Base-by-base conservation (phyloP, 2,888 invertebrate species). In the Gibbula magus region DNA sequence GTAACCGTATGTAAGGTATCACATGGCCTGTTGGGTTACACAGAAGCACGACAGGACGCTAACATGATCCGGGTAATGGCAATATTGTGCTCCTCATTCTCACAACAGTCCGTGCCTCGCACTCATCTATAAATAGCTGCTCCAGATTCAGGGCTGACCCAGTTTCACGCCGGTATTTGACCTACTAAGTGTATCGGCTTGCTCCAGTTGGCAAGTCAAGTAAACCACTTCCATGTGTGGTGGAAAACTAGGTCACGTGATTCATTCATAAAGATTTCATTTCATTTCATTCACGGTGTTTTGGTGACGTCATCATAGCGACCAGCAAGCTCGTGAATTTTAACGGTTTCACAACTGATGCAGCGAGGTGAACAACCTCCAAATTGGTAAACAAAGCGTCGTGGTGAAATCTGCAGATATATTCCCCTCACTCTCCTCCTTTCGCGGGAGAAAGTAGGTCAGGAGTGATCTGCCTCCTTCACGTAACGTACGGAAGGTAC, bases 231-330 rank as follows among this genome's bases (percentile, higher is more conserved):
- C 61, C 61, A 61, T 61, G 61, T 61, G 61, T 61, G 61, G 45
- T 3, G 25, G 61, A 61, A 61, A 61, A 61, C 61, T 61, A 8
- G 61, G 61, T 61, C 61, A 61, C 61, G 61, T 61, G 61, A 61
- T 61, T 61, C 61, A 61, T 61, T 61, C 61, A 61, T 61, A 61
- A 61, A 61, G 61, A 61, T 61, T 61, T 61, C 61, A 61, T 61
- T 61, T 25, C 61, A 61, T 61, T 61, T 61, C 61, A 61, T 61
- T 61, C 61, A 61, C 61, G 16, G 29, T 25, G 61, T 29, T 25
- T 25, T 18, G 13, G 61, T 61, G 61, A 61, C 61, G 61, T 61
- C 61, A 61, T 25, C 18, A 16, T 16, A 29, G 13, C 2, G 61
- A 25, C n/a, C 25, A 25, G 13, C n/a, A 3, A 29, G 29, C 29